Percentiles rank a stretch among this genome's conserved stretches.
These are phyloP conservation scores for Caerostris extrusa DNA, from an alignment of 1,140 invertebrate genomes.

Conservation along the genomic window DNA sequence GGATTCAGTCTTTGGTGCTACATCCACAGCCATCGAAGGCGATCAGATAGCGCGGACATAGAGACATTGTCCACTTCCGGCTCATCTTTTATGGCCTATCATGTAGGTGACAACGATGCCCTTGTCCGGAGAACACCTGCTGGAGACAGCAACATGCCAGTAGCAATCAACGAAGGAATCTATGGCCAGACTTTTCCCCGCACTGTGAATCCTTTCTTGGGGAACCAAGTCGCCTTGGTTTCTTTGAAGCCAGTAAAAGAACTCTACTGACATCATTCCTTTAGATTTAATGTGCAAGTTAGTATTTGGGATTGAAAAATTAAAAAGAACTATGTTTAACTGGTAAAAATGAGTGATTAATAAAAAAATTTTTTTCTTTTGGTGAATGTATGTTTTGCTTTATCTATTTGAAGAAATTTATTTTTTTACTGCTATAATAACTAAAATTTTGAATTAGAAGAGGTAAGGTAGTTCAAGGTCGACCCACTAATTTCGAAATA, in stretches of 20 bases:
- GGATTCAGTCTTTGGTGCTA: slow-evolving; percentile 73
- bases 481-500: no score
- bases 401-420: background rate
- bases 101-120: slow-evolving; percentile 60
- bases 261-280: slow-evolving; percentile 44
- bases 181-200: slow-evolving; percentile 51
- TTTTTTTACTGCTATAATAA: background rate
- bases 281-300: background rate
- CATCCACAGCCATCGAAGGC: slow-evolving; percentile 52
- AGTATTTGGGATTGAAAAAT: background rate
- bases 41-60: slow-evolving; percentile 62
- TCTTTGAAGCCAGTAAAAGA: slow-evolving; percentile 74
- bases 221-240: slow-evolving; percentile 68
- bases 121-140: slow-evolving; percentile 13
- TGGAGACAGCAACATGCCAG: background rate
- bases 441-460: no score
- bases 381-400: background rate
- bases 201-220: slow-evolving; percentile 50
- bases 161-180: slow-evolving; percentile 31
- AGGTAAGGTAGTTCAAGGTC: no score
- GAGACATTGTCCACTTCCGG: slow-evolving; percentile 74
- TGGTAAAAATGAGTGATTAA: background rate
- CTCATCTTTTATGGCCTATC: slow-evolving; percentile 74
- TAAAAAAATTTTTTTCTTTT: slow-evolving; percentile 20
- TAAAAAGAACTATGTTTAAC: slow-evolving; percentile 7